These are phyloP conservation scores for Pharmacophagus antenor DNA, from an alignment of 2,888 invertebrate genomes.

Conservation along the genomic window DNA sequence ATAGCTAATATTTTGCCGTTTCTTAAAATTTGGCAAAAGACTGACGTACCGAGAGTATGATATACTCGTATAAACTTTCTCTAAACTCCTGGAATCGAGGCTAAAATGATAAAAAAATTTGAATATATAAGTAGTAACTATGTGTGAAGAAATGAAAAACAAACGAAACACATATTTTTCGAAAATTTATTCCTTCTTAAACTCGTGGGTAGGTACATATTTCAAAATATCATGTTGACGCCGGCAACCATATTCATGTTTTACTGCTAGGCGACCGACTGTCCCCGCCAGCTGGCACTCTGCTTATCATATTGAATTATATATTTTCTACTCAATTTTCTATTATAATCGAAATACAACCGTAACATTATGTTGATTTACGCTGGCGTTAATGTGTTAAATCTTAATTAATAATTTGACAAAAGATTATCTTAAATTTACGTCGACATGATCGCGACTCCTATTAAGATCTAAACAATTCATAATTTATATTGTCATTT, in stretches of 20 bases:
- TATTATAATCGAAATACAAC: neutral
- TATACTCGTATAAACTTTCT: too few relatives aligned
- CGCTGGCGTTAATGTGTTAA: slow-evolving; percentile 40
- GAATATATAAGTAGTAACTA: too few relatives aligned
- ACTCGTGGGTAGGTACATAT: slow-evolving; percentile 51
- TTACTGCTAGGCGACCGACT: neutral
- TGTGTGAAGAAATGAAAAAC: neutral
- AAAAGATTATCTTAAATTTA: slow-evolving; percentile 58
- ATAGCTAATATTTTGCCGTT: too few relatives aligned
- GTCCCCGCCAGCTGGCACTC: slow-evolving; percentile 2
- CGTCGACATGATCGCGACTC: slow-evolving; percentile 57
- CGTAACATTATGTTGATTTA: neutral
- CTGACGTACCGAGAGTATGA: too few relatives aligned
- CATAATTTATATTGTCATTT: slow-evolving; percentile 74
- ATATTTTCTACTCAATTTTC: slow-evolving; percentile 2
- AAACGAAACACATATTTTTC: neutral
- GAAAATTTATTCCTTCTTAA: slow-evolving; percentile 74
- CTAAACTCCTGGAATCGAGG: too few relatives aligned
- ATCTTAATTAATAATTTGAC: slow-evolving; percentile 66
- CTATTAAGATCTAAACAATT: slow-evolving; percentile 72
- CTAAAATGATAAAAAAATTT: too few relatives aligned
- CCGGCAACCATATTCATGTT: neutral
- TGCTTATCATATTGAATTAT: slow-evolving; percentile 2
- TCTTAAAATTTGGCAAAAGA: too few relatives aligned
- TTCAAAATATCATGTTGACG: slow-evolving; percentile 31